These are phyloP conservation scores for Conchocele bisecta DNA, from an alignment of 2,888 invertebrate species.

Conservation along the genomic window DNA sequence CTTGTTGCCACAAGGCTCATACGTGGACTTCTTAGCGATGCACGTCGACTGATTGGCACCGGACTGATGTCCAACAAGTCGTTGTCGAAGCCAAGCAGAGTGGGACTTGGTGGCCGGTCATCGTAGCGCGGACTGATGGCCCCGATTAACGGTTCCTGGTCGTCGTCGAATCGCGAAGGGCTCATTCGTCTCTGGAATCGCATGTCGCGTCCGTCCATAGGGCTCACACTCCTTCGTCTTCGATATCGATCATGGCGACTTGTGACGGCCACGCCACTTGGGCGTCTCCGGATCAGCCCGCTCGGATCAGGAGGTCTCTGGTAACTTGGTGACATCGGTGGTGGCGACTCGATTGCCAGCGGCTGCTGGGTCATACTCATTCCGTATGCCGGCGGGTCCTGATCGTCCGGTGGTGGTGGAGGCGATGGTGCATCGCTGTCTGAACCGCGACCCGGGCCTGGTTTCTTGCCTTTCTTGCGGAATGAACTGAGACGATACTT, in stretches of 20 bases:
- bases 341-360: constrained; percentile 14
- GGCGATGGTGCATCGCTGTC: constrained; percentile 53
- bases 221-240: constrained; percentile 67
- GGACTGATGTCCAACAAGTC: constrained; percentile 73
- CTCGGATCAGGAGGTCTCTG: constrained; percentile 45
- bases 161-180: constrained; percentile 69
- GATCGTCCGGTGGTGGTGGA: constrained; percentile 15
- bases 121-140: constrained; percentile 69
- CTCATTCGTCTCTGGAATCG: constrained; percentile 62
- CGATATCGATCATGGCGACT: constrained; percentile 61
- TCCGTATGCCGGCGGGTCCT: constrained; percentile 22
- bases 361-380: constrained; percentile 29
- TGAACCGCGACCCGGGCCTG: constrained; percentile 59
- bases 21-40: constrained; percentile 72
- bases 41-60: constrained; percentile 67
- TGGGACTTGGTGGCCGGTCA: constrained; percentile 70
- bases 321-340: constrained; percentile 42
- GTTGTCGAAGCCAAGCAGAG: constrained; percentile 70
- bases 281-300: constrained; percentile 38
- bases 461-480: constrained; percentile 71
- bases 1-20: constrained; percentile 70
- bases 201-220: constrained; percentile 56
- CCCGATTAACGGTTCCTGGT: constrained; percentile 68
- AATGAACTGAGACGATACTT: constrained; percentile 77
- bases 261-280: constrained; percentile 39